A percentile compares a stretch with the other conserved stretches of the same genome.
Conservation (phyloP, 2,888 invertebrate genomes). For the Tridacna crocea region DNA sequence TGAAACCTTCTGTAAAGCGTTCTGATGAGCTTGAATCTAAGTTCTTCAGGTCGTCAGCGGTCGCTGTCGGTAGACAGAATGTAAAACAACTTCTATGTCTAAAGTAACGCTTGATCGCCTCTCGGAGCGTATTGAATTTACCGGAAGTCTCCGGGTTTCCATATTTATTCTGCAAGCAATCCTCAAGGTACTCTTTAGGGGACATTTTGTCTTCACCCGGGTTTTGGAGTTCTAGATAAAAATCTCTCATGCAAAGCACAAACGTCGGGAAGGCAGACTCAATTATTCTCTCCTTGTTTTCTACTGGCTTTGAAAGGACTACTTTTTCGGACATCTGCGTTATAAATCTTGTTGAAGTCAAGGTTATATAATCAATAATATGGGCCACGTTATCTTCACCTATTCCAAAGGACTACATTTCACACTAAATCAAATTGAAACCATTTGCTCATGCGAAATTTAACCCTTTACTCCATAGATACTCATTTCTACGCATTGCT, state of each 20-base stretch:
- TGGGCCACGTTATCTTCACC: too few relatives aligned
- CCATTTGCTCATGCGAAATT: too few relatives aligned
- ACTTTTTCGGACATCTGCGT: constrained; percentile 7
- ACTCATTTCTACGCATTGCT: too few relatives aligned
- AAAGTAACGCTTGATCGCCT: constrained; percentile 9
- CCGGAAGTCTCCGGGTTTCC: background rate
- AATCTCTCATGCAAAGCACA: constrained; percentile 14
- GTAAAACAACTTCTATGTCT: background rate
- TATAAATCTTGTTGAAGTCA: background rate
- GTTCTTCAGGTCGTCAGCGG: background rate
- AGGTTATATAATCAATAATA: too few relatives aligned
- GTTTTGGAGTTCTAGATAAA: background rate
- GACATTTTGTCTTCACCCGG: background rate
- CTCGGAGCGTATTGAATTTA: background rate
- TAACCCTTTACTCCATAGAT: too few relatives aligned
- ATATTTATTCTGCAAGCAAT: background rate
- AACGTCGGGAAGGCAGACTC: constrained; percentile 7
- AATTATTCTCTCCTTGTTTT: constrained; percentile 5
- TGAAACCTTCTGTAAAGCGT: background rate
- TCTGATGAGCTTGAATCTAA: background rate
- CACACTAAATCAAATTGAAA: too few relatives aligned
- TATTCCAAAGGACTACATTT: too few relatives aligned
- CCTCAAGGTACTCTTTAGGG: constrained; percentile 6
- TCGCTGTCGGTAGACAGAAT: background rate
- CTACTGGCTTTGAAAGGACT: background rate